Evolutionary conservation across 2,113 vertebrate species (phyloP), one percentile per base, ranked within the genome.

Genomic region (Peromyscus polionotus): DNA sequence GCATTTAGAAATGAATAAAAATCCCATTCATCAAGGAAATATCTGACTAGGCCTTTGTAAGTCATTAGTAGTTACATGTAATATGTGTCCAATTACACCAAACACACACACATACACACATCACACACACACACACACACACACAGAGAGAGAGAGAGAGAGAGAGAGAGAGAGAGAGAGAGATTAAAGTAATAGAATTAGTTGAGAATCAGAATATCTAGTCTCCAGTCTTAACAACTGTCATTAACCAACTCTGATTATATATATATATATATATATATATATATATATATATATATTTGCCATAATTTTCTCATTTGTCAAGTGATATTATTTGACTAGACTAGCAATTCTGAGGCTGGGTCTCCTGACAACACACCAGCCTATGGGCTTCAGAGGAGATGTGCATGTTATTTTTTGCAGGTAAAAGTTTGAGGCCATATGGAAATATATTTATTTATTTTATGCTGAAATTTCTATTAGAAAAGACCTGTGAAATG

Each of bases 1-100:
- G 16, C 3, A 93, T 96, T 91, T 45, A 95, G 51, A 61, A 93
- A 90, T 84, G 19, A 91, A 79, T 70, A 63, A 89, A 93, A 72
- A 80, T 63, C 7, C 8, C 20, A 42, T 48, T 2, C 13, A 91
- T 93, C 36, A 91, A 76, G n/a, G 31, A 19, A n/a, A 86, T 20
- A 84, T 88, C 79, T 83, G 54, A 24, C 26, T 90, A 76, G 36
- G 33, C 24, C 31, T 63, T 70, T 92, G 48, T 92, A 36, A 61
- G 42, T 70, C 88, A 91, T 76, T 80, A 85, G 81, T 24, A 68
- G 11, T 10, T 75, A 31, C 19, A 33, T 88, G 26, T 70, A 88
- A 67, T 94, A 83, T 73, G 83, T 84, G 24, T 83, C 12, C 16
- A 89, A 77, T 79, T 90, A 61, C 4, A 77, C 31, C 12, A 91